phyloP scores from a whole-genome alignment of 2,888 invertebrate genomes.

The Ariolimax columbianus region DNA sequence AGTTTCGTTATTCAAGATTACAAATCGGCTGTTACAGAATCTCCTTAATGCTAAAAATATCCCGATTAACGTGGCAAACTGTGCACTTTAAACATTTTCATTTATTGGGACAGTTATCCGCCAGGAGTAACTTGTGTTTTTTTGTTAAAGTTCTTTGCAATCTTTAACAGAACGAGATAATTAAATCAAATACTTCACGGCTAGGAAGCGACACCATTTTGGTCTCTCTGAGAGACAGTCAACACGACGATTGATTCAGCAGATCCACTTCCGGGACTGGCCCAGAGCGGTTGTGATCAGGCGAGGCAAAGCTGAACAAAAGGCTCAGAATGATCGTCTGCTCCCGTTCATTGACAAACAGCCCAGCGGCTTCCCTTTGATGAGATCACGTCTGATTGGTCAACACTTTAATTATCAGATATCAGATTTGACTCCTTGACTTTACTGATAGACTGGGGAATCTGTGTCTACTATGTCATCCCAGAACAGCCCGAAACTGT shows the following conservation, averaged over 20 bases:
- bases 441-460: neutral
- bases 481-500: no score
- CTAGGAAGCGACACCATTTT: neutral
- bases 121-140: no score
- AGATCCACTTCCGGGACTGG: slow-evolving; percentile 4
- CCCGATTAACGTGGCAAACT: no score
- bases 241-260: neutral
- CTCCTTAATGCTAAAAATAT: no score
- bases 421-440: neutral
- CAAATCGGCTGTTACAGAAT: no score
- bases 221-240: neutral
- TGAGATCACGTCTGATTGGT: slow-evolving; percentile 26
- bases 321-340: neutral
- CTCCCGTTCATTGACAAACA: neutral
- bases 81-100: no score
- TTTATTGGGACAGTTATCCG: no score
- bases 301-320: neutral
- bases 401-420: slow-evolving; percentile 11
- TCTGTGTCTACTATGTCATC: neutral
- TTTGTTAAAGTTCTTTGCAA: neutral
- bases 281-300: slow-evolving; percentile 4
- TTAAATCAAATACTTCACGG: neutral
- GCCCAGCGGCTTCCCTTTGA: neutral
- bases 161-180: neutral
- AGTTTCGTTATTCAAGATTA: no score